A percentile compares a stretch with the other conserved stretches of the same genome.
phyloP scores from a whole-genome alignment of 2,797 vertebrate species.

The Pogoniulus pusillus region DNA sequence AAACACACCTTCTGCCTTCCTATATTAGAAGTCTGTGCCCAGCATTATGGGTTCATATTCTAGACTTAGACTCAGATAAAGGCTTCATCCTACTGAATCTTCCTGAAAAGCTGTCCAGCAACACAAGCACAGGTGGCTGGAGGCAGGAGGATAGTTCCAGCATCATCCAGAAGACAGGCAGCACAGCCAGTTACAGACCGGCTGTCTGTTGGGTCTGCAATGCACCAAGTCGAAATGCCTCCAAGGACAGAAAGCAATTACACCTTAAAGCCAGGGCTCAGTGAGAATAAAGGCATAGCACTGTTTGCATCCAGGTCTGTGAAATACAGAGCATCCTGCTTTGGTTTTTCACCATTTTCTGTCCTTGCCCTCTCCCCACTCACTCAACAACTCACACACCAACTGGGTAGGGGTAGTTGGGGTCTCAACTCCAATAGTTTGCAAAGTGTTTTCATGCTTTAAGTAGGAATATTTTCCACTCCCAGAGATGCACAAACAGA shows the following conservation, averaged over 20 bases:
- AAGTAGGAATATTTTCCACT: background rate
- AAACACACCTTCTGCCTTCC: background rate
- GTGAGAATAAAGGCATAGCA: background rate
- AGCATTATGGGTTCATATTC: background rate
- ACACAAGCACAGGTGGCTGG: background rate
- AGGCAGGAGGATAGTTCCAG: background rate
- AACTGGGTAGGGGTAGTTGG: background rate
- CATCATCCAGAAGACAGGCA: background rate
- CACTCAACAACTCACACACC: background rate
- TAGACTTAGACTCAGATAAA: background rate
- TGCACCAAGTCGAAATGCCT: background rate
- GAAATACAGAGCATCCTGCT: background rate
- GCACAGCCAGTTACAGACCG: background rate
- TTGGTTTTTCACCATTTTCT: background rate
- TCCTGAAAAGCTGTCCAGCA: background rate
- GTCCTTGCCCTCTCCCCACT: background rate
- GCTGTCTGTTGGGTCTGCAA: background rate
- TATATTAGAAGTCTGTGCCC: fast-evolving
- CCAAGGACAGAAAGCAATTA: background rate
- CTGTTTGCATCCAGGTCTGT: background rate
- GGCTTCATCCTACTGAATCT: background rate
- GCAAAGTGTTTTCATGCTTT: background rate
- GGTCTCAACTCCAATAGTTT: background rate
- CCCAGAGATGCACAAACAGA: background rate
- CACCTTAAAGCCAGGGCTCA: background rate